Percentiles rank a stretch among this genome's conserved stretches.
These are phyloP conservation scores for Muschampia plurimacula DNA, from an alignment of 2,888 invertebrate genomes.

Conservation along the genomic window DNA sequence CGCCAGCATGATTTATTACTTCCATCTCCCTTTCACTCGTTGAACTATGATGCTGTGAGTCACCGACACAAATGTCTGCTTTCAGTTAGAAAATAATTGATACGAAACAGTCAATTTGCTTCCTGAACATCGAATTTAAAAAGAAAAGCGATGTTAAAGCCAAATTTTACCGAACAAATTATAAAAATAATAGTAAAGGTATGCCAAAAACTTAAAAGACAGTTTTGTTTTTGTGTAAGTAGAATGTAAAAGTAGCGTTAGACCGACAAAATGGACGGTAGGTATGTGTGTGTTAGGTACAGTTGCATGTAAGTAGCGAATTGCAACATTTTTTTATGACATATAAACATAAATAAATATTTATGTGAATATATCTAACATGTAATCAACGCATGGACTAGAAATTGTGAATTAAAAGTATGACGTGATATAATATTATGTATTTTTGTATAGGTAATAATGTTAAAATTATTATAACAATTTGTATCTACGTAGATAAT, in stretches of 20 bases:
- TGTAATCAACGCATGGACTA: slow-evolving; percentile 59
- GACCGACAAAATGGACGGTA: slow-evolving; percentile 60
- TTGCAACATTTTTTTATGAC: slow-evolving; percentile 51
- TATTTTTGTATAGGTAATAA: neutral
- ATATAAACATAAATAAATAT: slow-evolving; percentile 43
- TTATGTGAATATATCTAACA: slow-evolving; percentile 52
- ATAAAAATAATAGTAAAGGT: slow-evolving; percentile 18
- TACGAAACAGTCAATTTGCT: slow-evolving; percentile 26
- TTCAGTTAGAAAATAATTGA: slow-evolving; percentile 30
- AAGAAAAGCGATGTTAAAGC: slow-evolving; percentile 52
- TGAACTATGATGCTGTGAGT: slow-evolving; percentile 22
- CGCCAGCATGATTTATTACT: slow-evolving; percentile 78
- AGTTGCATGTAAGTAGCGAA: slow-evolving; percentile 71
- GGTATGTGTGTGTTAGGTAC: slow-evolving; percentile 74
- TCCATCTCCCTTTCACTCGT: slow-evolving; percentile 68
- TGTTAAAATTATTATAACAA: slow-evolving; percentile 17
- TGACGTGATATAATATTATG: neutral
- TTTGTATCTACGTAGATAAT: slow-evolving; percentile 2
- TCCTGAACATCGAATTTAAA: slow-evolving; percentile 7
- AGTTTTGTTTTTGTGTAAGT: slow-evolving; percentile 53
- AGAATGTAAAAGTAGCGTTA: slow-evolving; percentile 64
- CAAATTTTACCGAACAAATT: slow-evolving; percentile 30
- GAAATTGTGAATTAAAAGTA: slow-evolving; percentile 36
- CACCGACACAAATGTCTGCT: slow-evolving; percentile 9
- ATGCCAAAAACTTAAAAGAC: slow-evolving; percentile 52